These are phyloP conservation scores for Raja brachyura DNA, from an alignment of 2,113 vertebrate genomes.

Conservation along the genomic window DNA sequence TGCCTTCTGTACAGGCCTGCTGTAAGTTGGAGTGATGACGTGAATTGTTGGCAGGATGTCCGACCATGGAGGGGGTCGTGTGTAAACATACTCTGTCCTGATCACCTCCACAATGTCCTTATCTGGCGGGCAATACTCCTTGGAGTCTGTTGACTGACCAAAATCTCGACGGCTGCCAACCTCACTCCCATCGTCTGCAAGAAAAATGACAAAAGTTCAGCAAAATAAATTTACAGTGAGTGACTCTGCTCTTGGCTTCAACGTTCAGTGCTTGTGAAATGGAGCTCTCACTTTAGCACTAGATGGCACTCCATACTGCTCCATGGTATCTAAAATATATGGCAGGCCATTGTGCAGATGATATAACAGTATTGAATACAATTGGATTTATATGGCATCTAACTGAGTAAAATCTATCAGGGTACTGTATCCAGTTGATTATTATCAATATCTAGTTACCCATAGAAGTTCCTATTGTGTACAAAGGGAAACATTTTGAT, in stretches of 20 bases:
- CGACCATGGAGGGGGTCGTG: conserved; percentile 87
- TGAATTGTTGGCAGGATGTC: conserved; percentile 95
- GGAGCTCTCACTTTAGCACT: not conserved
- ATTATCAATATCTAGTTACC: not conserved
- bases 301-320: not conserved
- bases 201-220: not conserved
- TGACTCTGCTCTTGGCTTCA: not conserved
- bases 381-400: no score
- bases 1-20: conserved; percentile 90
- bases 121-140: conserved; percentile 91
- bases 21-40: conserved; percentile 92
- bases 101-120: conserved; percentile 98
- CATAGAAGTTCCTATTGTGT: not conserved
- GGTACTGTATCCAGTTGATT: not conserved
- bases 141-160: conserved; percentile 72
- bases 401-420: not conserved
- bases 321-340: not conserved
- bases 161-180: conserved; percentile 68
- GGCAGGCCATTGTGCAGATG: not conserved
- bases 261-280: not conserved
- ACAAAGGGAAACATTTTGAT: not conserved
- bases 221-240: not conserved
- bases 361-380: not conserved
- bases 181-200: conserved; percentile 79
- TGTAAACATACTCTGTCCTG: conserved; percentile 96